Evolutionary conservation across 2,888 invertebrate genomes (phyloP), one percentile per base, ranked within the genome.

Genomic region (Campoplex nolae): DNA sequence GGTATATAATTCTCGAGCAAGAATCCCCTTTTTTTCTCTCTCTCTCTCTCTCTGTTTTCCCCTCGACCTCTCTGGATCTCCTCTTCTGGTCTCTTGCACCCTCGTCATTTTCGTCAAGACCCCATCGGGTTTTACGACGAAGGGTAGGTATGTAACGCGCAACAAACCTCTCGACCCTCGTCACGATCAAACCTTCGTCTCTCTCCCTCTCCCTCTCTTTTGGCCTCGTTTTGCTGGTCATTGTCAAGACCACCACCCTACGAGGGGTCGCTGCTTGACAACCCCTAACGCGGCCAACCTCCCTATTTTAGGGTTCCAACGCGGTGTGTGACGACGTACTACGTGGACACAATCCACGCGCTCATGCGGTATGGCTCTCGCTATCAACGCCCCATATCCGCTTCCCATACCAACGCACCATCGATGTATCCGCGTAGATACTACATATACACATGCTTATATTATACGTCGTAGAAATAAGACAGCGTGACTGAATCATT

Each of bases 371-470:
- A n/a, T 81, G 42, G 77, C 84, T 70, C 70, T 48, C 62, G 58
- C 77, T 85, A 89, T 87, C 88, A 88, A 87, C 87, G 85, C 86
- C 83, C 85, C 84, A 87, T 85, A 88, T 88, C 88, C 87, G 88
- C 81, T 88, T 80, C 65, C 77, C 42, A 65, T 65, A 18, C 38
- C 23, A 23, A 7, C 23, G 13, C 23, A 38, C 28, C 42, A 16
- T 23, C 23, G 23, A 6, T 6, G 38, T 28, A 48, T 45, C 6
- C 38, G 8, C 42, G 1, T 42, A 42, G 6, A 9, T 42, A 42
- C 11, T 4, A 51, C 16, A 9, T 18, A 11, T 51, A 38, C 11
- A 23, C 13, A 48, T 65, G 18, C n/a, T n/a, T n/a, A n/a, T n/a
- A n/a, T n/a, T 51, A 67, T 80, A 81, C 74, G 18, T 35, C 70